phyloP scores from a whole-genome alignment of 2,113 vertebrate genomes.

The Silurus glanis region DNA sequence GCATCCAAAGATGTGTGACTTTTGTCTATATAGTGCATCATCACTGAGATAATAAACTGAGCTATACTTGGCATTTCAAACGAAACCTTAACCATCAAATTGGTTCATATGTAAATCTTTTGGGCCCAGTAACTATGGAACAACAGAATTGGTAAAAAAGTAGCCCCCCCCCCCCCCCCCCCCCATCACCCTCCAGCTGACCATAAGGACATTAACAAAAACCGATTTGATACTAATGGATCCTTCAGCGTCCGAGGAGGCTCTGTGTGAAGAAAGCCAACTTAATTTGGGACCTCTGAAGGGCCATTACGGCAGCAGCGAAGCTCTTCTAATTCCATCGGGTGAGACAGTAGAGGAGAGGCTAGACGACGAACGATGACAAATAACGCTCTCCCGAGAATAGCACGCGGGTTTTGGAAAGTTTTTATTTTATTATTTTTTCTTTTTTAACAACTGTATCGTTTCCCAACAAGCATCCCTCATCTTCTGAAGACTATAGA shows the following conservation, averaged over 20 bases:
- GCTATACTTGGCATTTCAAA: neutral
- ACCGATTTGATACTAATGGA: constrained; percentile 44
- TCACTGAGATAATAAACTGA: neutral
- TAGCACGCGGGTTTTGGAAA: neutral
- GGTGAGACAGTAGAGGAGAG: constrained; percentile 32
- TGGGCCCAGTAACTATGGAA: neutral
- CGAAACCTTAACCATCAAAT: neutral
- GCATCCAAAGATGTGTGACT: too few relatives aligned
- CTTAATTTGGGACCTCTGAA: constrained; percentile 50
- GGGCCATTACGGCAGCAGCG: constrained; percentile 51
- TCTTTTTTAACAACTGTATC: too few relatives aligned
- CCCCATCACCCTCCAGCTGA: neutral
- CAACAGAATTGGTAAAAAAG: neutral
- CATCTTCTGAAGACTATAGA: too few relatives aligned
- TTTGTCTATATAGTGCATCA: too few relatives aligned
- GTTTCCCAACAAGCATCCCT: too few relatives aligned
- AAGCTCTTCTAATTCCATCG: constrained; percentile 49
- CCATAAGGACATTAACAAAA: constrained; percentile 50
- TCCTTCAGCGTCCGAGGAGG: constrained; percentile 30
- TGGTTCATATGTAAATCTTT: neutral
- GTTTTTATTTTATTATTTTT: neutral
- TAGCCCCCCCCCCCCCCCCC: too few relatives aligned
- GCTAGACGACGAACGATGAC: constrained; percentile 46
- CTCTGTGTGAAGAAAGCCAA: constrained; percentile 22
- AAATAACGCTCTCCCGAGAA: constrained; percentile 33